Base-by-base conservation (phyloP, 2,888 invertebrate species). In the Noctua pronuba region DNA sequence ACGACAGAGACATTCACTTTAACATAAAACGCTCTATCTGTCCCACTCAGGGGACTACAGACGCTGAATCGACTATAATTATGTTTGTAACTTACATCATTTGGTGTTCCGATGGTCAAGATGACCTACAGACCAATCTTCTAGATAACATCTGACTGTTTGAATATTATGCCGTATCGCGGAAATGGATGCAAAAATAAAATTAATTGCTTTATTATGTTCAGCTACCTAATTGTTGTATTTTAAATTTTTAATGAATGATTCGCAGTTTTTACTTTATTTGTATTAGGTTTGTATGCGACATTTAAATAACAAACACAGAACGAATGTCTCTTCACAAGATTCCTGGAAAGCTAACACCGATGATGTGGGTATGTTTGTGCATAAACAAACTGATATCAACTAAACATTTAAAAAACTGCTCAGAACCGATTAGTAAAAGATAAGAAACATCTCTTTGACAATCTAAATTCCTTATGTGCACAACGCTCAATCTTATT, bases 1-100 rank as follows among this genome's bases (percentile, higher is more conserved):
- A 93, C 92, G 94, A 95, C 94, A 93, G 93, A 94, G 93, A 95
- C 95, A 95, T 95, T 95, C 95, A 94, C 96, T 96, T 95, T 94
- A 94, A 94, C 94, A 94, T 93, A 94, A 94, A 94, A 92, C 92
- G 91, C 91, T 92, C 86, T 90, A 83, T 92, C 91, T 66, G 62
- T 78, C 66, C 77, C 82, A 35, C 84, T 86, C 76, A 28, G 46
- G 66, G 69, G 76, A 72, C 62, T 73, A 49, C 31, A 46, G 75
- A 79, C 73, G 66, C 73, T 74, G 79, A 70, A 78, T 69, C 75
- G 41, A 75, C 68, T 77, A 72, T 75, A 85, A 82, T 88, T 60
- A 62, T 84, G 79, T 75, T 83, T 62, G n/a, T 49, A 75, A 70
- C 52, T 85, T 81, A 73, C 79, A 75, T 88, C 79, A 86, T 77